Base-by-base conservation (phyloP, 2,113 vertebrate species). In the Nicator chloris region DNA sequence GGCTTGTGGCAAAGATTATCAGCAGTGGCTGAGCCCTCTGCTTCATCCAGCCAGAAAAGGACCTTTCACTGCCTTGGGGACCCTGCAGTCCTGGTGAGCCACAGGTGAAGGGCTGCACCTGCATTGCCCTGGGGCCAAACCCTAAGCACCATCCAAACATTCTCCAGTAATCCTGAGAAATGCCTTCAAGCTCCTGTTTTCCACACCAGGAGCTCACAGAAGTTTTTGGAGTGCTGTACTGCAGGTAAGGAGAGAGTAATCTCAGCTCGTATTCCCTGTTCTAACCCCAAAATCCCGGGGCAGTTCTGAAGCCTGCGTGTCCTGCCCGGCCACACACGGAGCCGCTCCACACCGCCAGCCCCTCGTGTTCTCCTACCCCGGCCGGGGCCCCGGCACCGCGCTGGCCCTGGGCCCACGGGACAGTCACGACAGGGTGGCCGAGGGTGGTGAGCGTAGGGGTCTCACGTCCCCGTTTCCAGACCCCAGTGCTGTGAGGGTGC, bases 101-200 rank as follows among this genome's bases (percentile, higher is more conserved):
- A 69, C 40, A 39, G 44, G 56, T 17, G 0, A 54, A 84, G 68
- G 35, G 76, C 91, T 51, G 60, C n/a, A 27, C 44, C 63, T 17
- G 8, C 73, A 14, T 3, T 2, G 0, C 44, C 65, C 40, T 0
- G 0, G 72, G 47, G 59, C 54, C 50, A 64, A 35, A 31, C 71
- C 51, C 81, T 49, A 3, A 68, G 66, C 57, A 31, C 18, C 24
- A 22, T 5, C 4, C 11, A 69, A 45, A 71, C 17, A 53, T 6
- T 21, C 75, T 91, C 91, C 20, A 42, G 42, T 5, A 53, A 80
- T 56, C 84, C 81, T 31, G 44, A 82, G 60, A 90, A 80, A 82
- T 0, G 2, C n/a, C 64, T 87, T 61, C 71, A 13, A 50, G 79
- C 81, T 79, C 87, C 90, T 2, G 42, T 10, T 65, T 40, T 45